Evolutionary conservation across 2,797 vertebrate species (phyloP).

Genomic region (Acropternis orthonyx): DNA sequence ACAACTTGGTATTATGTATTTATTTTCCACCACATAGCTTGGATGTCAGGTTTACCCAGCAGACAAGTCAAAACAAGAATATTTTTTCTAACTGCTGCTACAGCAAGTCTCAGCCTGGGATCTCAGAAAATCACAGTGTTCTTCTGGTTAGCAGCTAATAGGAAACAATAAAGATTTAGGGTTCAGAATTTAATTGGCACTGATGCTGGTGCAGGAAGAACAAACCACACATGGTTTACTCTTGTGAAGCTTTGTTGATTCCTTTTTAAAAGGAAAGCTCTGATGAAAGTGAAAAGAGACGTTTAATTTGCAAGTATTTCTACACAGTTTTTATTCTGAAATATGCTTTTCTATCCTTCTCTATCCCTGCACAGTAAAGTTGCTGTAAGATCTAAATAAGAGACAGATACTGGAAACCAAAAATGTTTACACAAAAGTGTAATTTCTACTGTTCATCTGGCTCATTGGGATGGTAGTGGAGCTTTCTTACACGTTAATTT

Average conservation of each 20-base stretch:
- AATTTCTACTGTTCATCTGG: background rate
- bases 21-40: slow-evolving; percentile 33
- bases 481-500: background rate
- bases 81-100: background rate
- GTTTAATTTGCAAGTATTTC: slow-evolving; percentile 60
- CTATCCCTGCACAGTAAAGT: background rate
- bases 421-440: background rate
- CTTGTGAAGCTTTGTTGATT: slow-evolving; percentile 57
- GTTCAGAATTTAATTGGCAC: slow-evolving; percentile 56
- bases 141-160: slow-evolving; percentile 41
- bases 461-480: background rate
- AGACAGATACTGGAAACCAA: background rate
- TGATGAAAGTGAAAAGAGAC: slow-evolving; percentile 44
- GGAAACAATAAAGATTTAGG: slow-evolving; percentile 58
- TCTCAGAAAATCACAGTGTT: slow-evolving; percentile 19
- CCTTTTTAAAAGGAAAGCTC: slow-evolving; percentile 32
- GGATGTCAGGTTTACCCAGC: slow-evolving; percentile 32
- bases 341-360: background rate
- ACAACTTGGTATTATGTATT: slow-evolving; percentile 40
- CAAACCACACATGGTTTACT: background rate
- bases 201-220: slow-evolving; percentile 15
- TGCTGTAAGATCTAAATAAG: background rate
- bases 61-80: slow-evolving; percentile 60
- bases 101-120: slow-evolving; percentile 39
- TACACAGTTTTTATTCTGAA: slow-evolving; percentile 34